phyloP scores from a whole-genome alignment of 2,888 invertebrate species.

The Thumatha senex region DNA sequence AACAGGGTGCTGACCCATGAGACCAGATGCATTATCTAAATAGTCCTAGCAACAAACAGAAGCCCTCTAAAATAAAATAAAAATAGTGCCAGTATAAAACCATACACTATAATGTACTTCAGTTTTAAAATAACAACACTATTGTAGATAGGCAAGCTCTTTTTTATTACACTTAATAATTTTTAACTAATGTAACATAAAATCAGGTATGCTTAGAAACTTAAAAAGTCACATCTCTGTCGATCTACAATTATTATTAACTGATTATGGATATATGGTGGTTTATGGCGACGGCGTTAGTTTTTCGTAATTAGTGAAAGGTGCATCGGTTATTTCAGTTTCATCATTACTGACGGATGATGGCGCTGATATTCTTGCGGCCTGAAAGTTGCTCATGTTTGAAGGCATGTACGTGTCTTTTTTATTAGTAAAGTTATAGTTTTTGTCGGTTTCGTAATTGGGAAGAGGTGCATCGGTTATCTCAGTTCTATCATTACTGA shows the following conservation, averaged over 20 bases:
- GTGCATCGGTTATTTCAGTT: constrained; percentile 8
- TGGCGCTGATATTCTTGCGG: constrained; percentile 4
- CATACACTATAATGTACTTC: constrained; percentile 6
- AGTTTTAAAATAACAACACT: constrained; percentile 12
- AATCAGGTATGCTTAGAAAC: not conserved
- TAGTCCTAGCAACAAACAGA: no score
- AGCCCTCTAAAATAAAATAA: not conserved
- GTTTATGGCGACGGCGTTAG: constrained; percentile 14
- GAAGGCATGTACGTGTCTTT: constrained; percentile 10
- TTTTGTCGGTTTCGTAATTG: not conserved
- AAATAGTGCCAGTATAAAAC: constrained; percentile 4
- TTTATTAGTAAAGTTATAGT: not conserved
- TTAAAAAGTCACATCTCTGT: not conserved
- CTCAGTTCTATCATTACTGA: no score
- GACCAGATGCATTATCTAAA: no score
- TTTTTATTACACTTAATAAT: constrained; percentile 12
- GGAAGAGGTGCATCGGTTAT: not conserved
- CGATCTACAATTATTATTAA: constrained; percentile 16
- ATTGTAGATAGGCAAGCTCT: constrained; percentile 15
- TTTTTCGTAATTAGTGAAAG: constrained; percentile 10
- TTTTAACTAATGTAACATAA: no score
- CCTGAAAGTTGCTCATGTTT: constrained; percentile 11
- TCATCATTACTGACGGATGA: constrained; percentile 15
- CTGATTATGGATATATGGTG: constrained; percentile 15
- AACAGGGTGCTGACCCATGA: not conserved